A percentile compares a stretch with the other conserved stretches of the same genome.
Evolutionary conservation across 2,888 invertebrate genomes (phyloP).

Genomic region (Phortica magna): DNA sequence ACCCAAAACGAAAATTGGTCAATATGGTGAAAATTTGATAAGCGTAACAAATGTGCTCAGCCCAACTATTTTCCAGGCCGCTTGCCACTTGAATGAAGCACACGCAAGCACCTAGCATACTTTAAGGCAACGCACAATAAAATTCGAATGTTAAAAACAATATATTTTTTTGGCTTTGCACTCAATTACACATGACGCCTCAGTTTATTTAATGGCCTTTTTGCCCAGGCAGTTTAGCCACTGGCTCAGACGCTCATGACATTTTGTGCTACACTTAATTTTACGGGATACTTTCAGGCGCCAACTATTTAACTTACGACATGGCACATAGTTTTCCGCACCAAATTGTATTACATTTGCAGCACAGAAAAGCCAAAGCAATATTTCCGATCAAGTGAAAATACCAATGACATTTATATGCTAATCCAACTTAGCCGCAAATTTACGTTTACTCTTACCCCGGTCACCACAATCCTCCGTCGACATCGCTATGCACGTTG

Average conservation of each 20-base stretch:
- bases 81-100: neutral
- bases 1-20: constrained; percentile 15
- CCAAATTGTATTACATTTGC: neutral
- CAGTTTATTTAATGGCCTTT: constrained; percentile 1
- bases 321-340: neutral
- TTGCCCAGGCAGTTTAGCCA: neutral
- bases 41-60: constrained; percentile 7
- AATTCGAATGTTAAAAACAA: constrained; percentile 27
- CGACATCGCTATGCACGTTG: neutral
- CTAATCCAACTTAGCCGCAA: constrained; percentile 47
- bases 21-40: constrained; percentile 19
- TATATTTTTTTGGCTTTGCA: constrained; percentile 46
- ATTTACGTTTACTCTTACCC: constrained; percentile 12
- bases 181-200: constrained; percentile 48
- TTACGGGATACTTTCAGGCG: constrained; percentile 22
- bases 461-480: neutral
- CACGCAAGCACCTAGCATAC: neutral
- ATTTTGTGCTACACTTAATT: constrained; percentile 8
- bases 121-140: constrained; percentile 21
- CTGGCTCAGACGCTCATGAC: neutral
- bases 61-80: neutral
- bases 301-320: neutral
- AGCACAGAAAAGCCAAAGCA: constrained; percentile 1
- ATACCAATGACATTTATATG: constrained; percentile 39
- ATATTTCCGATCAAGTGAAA: constrained; percentile 13